phyloP scores from a whole-genome alignment of 2,113 vertebrate species.

The Prunella himalayana region DNA sequence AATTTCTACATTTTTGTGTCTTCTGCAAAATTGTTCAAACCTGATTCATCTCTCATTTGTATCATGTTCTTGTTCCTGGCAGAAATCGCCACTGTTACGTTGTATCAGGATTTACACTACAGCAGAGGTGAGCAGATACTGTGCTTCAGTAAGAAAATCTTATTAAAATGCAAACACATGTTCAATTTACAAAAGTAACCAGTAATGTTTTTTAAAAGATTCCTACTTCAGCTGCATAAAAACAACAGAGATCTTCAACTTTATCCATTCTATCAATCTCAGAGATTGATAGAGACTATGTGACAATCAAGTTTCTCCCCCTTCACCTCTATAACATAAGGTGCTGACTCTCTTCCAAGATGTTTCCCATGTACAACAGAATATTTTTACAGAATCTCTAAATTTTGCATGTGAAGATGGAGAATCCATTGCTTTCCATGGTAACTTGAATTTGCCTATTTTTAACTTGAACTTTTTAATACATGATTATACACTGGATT shows the following conservation, averaged over 20 bases:
- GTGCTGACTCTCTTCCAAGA: neutral
- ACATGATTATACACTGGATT: neutral
- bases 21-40: neutral
- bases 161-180: neutral
- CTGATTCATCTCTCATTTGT: neutral
- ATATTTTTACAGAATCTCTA: neutral
- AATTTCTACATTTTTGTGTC: neutral
- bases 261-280: neutral
- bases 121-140: neutral
- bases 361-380: neutral
- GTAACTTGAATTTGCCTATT: neutral
- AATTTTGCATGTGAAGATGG: neutral
- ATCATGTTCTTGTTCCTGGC: neutral
- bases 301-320: accelerated
- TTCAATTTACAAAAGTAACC: neutral
- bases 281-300: neutral
- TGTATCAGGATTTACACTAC: neutral
- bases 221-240: neutral
- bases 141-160: neutral
- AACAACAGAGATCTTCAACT: neutral
- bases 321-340: neutral
- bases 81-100: neutral
- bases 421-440: neutral
- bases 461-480: neutral
- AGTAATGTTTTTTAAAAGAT: neutral